Evolutionary conservation across 2,797 vertebrate species (phyloP), one percentile per base, ranked within the genome.

Genomic region (Lepidocolaptes lacrymiger): DNA sequence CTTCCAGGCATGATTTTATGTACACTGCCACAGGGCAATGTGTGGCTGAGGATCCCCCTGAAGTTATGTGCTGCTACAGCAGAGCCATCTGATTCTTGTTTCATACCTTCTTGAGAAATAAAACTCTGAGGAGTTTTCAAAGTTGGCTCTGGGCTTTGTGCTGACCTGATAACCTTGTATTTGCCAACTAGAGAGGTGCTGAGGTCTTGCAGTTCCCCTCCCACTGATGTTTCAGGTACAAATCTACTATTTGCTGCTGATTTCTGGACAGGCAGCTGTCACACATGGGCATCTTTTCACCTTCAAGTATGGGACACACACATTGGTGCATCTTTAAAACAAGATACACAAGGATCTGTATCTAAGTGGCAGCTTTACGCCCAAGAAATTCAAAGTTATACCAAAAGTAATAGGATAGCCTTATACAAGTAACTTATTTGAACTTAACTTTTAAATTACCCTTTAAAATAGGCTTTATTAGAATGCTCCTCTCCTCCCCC

Each of bases 141-240:
- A 76, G 46, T 3, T 74, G 52, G 10, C 72, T 64, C 41, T 43
- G 67, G 24, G 28, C 63, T 80, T 51, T 24, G 46, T 7, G 23
- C 48, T 21, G 9, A 62, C 54, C 62, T 30, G 28, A 49, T 12
- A 71, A 92, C 14, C 54, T 51, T 9, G 34, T 36, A 77, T 58
- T 69, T 30, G 28, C 39, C 81, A 77, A 20, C 17, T 4, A 62
- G 37, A 79, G 48, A 49, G 24, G 27, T 2, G 7, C 44, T 59
- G 44, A 85, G 41, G 63, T 82, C 75, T 36, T 36, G 41, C 32
- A 32, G 12, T 39, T 78, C 18, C 36, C 19, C 55, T 7, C 62
- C 21, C 32, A 49, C 0, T 41, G 63, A 64, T 17, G 72, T 15
- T 62, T 34, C 75, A 41, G 2, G 4, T n/a, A 26, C 2, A 2